These are phyloP conservation scores for Melanerpes aurifrons DNA, from an alignment of 2,113 vertebrate genomes.

Conservation along the genomic window DNA sequence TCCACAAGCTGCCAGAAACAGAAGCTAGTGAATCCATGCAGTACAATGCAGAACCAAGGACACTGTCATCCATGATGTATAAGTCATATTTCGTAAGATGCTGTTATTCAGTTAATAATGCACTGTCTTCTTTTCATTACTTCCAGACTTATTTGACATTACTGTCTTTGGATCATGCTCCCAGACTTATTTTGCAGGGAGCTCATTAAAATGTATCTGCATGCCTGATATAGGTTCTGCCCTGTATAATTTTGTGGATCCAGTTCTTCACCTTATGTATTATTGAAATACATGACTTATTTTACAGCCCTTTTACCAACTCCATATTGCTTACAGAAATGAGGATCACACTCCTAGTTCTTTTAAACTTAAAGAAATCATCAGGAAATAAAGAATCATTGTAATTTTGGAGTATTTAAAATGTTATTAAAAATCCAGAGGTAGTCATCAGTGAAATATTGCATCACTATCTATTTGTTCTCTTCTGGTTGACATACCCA, in stretches of 20 bases:
- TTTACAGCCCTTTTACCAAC: neutral
- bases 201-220: neutral
- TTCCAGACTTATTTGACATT: neutral
- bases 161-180: neutral
- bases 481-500: neutral
- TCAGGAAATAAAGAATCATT: neutral
- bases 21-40: neutral
- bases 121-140: neutral
- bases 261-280: neutral
- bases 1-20: neutral
- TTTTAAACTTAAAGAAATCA: neutral
- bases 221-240: neutral
- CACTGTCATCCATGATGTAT: neutral
- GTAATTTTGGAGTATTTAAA: neutral
- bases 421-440: neutral
- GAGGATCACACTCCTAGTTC: neutral
- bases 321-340: neutral
- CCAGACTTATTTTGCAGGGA: neutral
- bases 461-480: neutral
- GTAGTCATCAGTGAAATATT: neutral
- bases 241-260: neutral
- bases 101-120: neutral
- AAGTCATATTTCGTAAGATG: neutral
- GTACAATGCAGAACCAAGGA: neutral
- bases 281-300: conserved; percentile 4